Evolutionary conservation across 23 tunicate genomes (phyloP), one percentile per base, ranked within the genome.

Genomic region (Ascidia mentula): DNA sequence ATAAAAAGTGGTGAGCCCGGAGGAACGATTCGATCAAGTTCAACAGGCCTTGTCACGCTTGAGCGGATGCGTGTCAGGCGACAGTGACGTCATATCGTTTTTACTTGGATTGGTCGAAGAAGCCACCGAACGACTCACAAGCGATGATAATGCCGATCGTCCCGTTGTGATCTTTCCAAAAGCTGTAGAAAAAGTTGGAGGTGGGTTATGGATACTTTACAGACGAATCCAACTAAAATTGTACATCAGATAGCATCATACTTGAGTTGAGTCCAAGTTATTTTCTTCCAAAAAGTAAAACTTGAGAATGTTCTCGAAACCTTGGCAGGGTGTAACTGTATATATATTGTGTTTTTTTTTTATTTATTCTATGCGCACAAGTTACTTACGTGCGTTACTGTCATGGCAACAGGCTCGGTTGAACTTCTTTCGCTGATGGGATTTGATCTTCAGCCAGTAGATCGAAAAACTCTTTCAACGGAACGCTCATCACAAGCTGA

Each of bases 121-220:
- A 77, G 89, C 90, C 26, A 91, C 89, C 39, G 90, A 91, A 73
- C 72, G 97, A 40, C 77, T 91, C 35, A 82, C 97, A 24, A 72
- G 70, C 0, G 97, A 91, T 40, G 89, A 89, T 31, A 91, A 91
- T 36, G 40, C 77, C 24, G 90, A 86, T 20, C 75, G 88, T 18
- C 88, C 90, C 0, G 42, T 91, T 35, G 45, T 91, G 24, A 60
- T 86, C 7, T 46, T 86, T 17, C 97, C 97, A 0, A 71, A 80
- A 33, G 70, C 87, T 7, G 78, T 90, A 26, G 75, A 40, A 34
- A 69, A 75, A 39, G 77, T 82, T 0, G 40, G 65, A 26, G 90
- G 90, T 78, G 18, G 1, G 80, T 53, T 53, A 5, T 53, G 12
- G n/a, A n/a, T n/a, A n/a, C n/a, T n/a, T n/a, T n/a, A n/a, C n/a